Conservation (phyloP, 2,888 invertebrate genomes). For the Vesta saturnalis region DNA sequence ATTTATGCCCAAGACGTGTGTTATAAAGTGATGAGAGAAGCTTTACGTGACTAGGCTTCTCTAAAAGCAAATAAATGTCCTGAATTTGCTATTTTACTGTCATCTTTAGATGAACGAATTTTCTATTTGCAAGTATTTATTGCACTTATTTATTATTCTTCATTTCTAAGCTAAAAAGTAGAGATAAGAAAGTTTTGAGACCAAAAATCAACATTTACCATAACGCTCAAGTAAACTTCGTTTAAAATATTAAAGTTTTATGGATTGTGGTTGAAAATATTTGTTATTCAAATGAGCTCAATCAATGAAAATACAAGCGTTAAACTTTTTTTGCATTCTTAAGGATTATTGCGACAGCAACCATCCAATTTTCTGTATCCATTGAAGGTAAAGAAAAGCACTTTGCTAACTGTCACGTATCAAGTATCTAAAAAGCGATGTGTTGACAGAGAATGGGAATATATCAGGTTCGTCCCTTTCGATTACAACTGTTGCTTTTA, state of each 20-base stretch:
- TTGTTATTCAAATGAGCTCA: slow-evolving; percentile 8
- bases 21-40: slow-evolving; percentile 35
- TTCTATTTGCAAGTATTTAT: slow-evolving; percentile 14
- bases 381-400: slow-evolving; percentile 30
- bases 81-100: slow-evolving; percentile 23
- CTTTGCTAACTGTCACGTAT: slow-evolving; percentile 31
- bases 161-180: background rate
- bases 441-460: slow-evolving; percentile 29
- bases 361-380: slow-evolving; percentile 19
- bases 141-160: background rate
- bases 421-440: slow-evolving; percentile 28
- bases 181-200: too few relatives aligned
- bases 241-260: background rate
- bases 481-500: slow-evolving; percentile 29
- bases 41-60: slow-evolving; percentile 32
- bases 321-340: slow-evolving; percentile 11
- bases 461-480: slow-evolving; percentile 28
- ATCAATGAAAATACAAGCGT: slow-evolving; percentile 14
- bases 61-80: slow-evolving; percentile 28
- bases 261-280: too few relatives aligned
- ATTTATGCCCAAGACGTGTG: slow-evolving; percentile 31
- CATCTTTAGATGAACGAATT: background rate
- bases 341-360: slow-evolving; percentile 25
- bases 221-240: background rate
- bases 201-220: too few relatives aligned